Conservation (phyloP, 2,888 invertebrate genomes). For the Chloroclystis v-ata region DNA sequence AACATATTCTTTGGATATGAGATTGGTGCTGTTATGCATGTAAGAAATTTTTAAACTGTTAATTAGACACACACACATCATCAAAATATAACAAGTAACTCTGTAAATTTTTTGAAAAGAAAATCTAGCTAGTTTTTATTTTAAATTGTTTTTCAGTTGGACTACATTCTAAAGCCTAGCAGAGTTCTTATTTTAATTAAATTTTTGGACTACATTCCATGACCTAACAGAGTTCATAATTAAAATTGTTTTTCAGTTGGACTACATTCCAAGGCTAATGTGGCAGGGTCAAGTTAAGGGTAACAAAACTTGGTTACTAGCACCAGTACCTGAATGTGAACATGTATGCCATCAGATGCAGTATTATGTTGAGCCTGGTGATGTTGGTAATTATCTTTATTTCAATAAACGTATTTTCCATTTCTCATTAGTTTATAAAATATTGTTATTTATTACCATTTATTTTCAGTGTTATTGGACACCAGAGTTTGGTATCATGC, state of each 20-base stretch:
- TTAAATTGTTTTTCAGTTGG: conserved; percentile 89
- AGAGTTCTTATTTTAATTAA: too few species aligned
- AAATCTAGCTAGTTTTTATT: too few species aligned
- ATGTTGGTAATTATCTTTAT: conserved; percentile 76
- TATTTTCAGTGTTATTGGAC: conserved; percentile 86
- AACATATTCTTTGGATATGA: conserved; percentile 96
- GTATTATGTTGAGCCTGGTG: conserved; percentile 90
- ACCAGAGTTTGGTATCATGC: conserved; percentile 95
- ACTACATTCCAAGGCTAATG: conserved; percentile 93
- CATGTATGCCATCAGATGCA: conserved; percentile 83
- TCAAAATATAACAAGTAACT: too few species aligned
- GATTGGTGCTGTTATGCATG: conserved; percentile 94
- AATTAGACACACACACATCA: too few species aligned
- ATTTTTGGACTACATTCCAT: too few species aligned
- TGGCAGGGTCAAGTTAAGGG: conserved; percentile 96
- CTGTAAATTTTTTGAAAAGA: too few species aligned
- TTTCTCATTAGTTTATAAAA: too few species aligned
- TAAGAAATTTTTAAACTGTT: conserved; percentile 43
- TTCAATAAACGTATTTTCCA: too few species aligned
- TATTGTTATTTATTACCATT: not conserved
- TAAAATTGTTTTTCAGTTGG: conserved; percentile 89
- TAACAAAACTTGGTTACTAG: conserved; percentile 89
- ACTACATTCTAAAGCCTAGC: conserved; percentile 96
- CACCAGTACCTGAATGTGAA: conserved; percentile 93
- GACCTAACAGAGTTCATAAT: too few species aligned